Evolutionary conservation across 2,797 vertebrate species (phyloP).

Genomic region (Cichlasoma orientale): DNA sequence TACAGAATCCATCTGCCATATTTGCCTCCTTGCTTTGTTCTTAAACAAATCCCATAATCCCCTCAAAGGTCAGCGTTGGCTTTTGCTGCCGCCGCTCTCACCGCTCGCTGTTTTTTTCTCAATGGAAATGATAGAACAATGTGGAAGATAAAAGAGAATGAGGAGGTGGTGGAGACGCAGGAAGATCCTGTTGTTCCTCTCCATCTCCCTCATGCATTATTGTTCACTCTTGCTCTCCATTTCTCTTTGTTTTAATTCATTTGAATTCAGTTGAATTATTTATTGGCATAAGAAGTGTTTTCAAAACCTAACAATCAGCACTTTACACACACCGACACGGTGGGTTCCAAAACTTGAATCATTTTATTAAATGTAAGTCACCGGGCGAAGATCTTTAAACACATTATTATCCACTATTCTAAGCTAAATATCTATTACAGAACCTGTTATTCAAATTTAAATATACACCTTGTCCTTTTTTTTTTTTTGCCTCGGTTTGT

Average conservation of each 20-base stretch:
- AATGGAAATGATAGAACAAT: slow-evolving; percentile 56
- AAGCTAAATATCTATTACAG: not conserved
- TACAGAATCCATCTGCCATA: slow-evolving; percentile 61
- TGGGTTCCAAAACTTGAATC: not conserved
- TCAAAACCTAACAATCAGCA: slow-evolving; percentile 26
- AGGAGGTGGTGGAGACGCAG: slow-evolving; percentile 38
- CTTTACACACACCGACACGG: not conserved
- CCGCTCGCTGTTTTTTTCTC: slow-evolving; percentile 21
- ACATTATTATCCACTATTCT: not conserved
- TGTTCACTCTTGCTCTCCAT: not conserved
- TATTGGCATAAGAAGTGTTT: slow-evolving; percentile 23
- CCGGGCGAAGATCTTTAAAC: too few relatives aligned
- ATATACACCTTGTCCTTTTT: not conserved
- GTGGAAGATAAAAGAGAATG: slow-evolving; percentile 39
- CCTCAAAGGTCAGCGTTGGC: slow-evolving; percentile 68
- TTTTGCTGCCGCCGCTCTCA: slow-evolving; percentile 31
- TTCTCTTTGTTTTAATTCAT: slow-evolving; percentile 42
- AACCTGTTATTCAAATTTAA: not conserved
- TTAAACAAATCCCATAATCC: slow-evolving; percentile 75
- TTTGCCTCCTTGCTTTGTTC: slow-evolving; percentile 66
- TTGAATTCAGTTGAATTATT: slow-evolving; percentile 44
- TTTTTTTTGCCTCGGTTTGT: not conserved
- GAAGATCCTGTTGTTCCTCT: slow-evolving; percentile 44
- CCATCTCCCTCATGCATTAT: slow-evolving; percentile 33
- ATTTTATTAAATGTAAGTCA: not conserved